Evolutionary conservation across 2,797 vertebrate genomes (phyloP).

Genomic region (Bovichtus diacanthus): DNA sequence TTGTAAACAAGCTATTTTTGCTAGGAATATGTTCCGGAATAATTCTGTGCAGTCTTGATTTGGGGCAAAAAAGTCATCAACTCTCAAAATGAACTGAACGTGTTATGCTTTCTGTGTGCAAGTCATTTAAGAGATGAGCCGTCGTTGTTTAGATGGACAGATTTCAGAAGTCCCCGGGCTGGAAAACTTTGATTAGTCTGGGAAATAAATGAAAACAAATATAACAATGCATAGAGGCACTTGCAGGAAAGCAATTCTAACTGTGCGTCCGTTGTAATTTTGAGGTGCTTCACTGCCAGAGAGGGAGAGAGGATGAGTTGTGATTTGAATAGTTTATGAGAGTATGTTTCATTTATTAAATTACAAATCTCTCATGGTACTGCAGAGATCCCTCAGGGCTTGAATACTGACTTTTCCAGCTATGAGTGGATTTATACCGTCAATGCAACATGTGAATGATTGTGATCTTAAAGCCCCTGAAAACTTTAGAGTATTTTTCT

Average conservation of each 20-base stretch:
- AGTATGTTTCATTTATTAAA: slow-evolving; percentile 26
- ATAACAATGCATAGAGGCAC: slow-evolving; percentile 34
- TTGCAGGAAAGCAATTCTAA: slow-evolving; percentile 37
- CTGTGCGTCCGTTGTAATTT: slow-evolving; percentile 28
- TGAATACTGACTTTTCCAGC: background rate
- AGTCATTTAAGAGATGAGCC: slow-evolving; percentile 38
- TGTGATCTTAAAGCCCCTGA: background rate
- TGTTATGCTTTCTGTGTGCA: slow-evolving; percentile 22
- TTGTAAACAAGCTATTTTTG: background rate
- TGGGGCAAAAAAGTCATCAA: slow-evolving; percentile 39
- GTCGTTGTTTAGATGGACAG: slow-evolving; percentile 30
- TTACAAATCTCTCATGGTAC: background rate
- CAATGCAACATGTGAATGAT: background rate
- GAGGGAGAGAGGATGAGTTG: slow-evolving; percentile 26
- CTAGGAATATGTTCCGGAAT: slow-evolving; percentile 17
- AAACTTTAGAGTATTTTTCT: background rate
- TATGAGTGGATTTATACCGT: background rate
- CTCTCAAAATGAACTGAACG: slow-evolving; percentile 5
- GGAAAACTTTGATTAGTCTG: slow-evolving; percentile 54
- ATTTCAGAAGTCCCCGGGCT: slow-evolving; percentile 30
- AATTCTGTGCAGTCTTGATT: slow-evolving; percentile 26
- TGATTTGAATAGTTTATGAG: slow-evolving; percentile 56
- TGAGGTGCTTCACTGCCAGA: slow-evolving; percentile 19
- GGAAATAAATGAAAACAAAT: slow-evolving; percentile 56
- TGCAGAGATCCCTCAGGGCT: slow-evolving; percentile 2